Percentiles rank a stretch among this genome's conserved stretches.
These are phyloP conservation scores for Bruchidius siliquastri DNA, from an alignment of 2,888 invertebrate species.

Conservation along the genomic window DNA sequence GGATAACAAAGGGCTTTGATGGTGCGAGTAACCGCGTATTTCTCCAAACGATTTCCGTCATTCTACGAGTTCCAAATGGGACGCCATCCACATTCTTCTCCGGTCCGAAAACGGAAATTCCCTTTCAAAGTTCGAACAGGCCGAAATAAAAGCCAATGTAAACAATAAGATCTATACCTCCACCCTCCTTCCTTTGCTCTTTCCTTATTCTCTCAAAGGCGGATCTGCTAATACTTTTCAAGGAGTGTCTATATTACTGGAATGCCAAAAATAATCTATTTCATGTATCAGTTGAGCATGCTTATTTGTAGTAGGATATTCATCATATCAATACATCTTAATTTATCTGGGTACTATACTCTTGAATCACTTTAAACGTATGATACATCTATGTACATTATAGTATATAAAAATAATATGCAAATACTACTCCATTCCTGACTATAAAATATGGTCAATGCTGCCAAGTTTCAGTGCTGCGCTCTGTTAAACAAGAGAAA, in stretches of 20 bases:
- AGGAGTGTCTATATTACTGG: neutral
- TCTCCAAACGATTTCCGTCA: neutral
- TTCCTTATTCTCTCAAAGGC: neutral
- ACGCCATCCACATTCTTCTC: neutral
- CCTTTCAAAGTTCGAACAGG: slow-evolving; percentile 31
- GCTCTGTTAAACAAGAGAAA: too few relatives aligned
- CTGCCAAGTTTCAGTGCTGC: too few relatives aligned
- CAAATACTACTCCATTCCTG: too few relatives aligned
- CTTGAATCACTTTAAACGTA: too few relatives aligned
- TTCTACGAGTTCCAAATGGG: neutral
- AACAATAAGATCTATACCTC: slow-evolving; percentile 40
- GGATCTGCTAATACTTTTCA: neutral
- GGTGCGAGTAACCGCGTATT: neutral
- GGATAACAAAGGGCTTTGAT: neutral
- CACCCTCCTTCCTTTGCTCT: slow-evolving; percentile 16
- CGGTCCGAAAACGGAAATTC: neutral
- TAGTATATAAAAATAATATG: too few relatives aligned
- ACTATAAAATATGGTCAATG: too few relatives aligned
- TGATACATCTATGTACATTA: too few relatives aligned
- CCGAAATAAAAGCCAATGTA: slow-evolving; percentile 39
- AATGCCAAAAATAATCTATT: too few relatives aligned
- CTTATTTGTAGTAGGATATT: too few relatives aligned
- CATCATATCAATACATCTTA: too few relatives aligned
- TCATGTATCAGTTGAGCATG: too few relatives aligned
- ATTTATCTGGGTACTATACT: too few relatives aligned